A percentile compares a stretch with the other conserved stretches of the same genome.
Evolutionary conservation across 2,113 vertebrate species (phyloP).

Genomic region (Protomyctophum bolini): DNA sequence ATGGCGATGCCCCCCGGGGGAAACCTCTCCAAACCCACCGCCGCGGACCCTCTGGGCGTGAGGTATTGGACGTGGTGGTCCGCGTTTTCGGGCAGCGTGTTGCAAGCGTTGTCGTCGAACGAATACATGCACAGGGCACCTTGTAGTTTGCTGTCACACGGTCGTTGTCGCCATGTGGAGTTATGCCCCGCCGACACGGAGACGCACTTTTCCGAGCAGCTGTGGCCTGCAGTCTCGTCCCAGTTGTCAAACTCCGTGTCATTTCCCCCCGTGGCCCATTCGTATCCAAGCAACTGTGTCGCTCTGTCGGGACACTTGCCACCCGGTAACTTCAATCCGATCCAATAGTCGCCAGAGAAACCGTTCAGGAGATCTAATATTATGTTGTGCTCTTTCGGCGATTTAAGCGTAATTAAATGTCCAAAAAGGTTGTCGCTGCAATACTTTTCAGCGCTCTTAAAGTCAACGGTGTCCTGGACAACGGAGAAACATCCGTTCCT

Average conservation of each 20-base stretch:
- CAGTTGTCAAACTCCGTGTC: not conserved
- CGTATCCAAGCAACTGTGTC: not conserved
- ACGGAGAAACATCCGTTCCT: conserved; percentile 12
- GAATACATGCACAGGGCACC: conserved; percentile 43
- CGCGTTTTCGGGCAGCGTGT: rapidly evolving
- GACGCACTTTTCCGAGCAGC: conserved; percentile 16
- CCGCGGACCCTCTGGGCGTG: not conserved
- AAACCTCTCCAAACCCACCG: not conserved
- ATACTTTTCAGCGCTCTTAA: not conserved
- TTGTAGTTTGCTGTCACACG: not conserved
- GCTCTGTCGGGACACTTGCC: not conserved
- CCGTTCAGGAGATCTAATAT: rapidly evolving
- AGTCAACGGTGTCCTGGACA: not conserved
- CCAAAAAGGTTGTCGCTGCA: not conserved
- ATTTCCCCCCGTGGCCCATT: not conserved
- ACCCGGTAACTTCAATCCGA: not conserved
- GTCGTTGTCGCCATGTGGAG: rapidly evolving
- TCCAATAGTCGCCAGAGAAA: conserved; percentile 34
- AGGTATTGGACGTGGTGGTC: not conserved
- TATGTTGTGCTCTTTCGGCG: rapidly evolving
- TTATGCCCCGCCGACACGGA: not conserved
- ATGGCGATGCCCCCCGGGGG: conserved; percentile 30
- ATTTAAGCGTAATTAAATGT: rapidly evolving
- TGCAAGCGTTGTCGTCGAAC: rapidly evolving
- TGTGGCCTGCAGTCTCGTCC: not conserved